Conservation (phyloP, 2,888 invertebrate species). For the Crematogaster levior region DNA sequence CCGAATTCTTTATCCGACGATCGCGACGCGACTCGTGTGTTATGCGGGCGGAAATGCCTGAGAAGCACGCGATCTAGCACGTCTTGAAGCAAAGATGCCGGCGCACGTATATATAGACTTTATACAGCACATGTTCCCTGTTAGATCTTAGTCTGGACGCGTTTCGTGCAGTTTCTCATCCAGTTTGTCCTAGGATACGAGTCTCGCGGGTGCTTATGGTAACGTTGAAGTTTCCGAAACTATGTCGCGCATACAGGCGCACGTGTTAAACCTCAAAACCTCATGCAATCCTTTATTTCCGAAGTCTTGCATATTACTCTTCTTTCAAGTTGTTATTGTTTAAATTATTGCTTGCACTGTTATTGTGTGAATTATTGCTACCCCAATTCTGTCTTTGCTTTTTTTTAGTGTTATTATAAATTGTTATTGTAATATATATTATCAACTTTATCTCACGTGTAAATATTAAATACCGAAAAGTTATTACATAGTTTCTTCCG, state of each 20-base stretch:
- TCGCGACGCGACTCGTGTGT: slow-evolving; percentile 17
- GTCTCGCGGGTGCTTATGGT: slow-evolving; percentile 48
- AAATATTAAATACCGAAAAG: not conserved
- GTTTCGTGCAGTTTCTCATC: slow-evolving; percentile 58
- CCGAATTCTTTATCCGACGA: slow-evolving; percentile 29
- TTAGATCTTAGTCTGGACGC: slow-evolving; percentile 54
- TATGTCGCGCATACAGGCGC: slow-evolving; percentile 54
- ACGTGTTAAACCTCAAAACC: slow-evolving; percentile 41
- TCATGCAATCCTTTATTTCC: slow-evolving; percentile 48
- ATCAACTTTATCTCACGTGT: not conserved
- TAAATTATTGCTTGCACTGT: not conserved
- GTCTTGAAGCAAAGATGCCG: slow-evolving; percentile 32
- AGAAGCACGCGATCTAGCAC: slow-evolving; percentile 38
- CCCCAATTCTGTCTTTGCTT: not conserved
- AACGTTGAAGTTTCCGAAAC: slow-evolving; percentile 43
- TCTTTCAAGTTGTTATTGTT: not conserved
- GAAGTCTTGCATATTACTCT: not conserved
- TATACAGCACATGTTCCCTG: slow-evolving; percentile 43
- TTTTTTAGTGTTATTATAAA: not conserved
- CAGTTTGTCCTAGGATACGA: slow-evolving; percentile 52
- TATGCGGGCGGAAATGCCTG: slow-evolving; percentile 31
- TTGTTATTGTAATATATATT: not conserved
- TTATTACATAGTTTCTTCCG: slow-evolving; percentile 23
- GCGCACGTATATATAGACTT: not conserved
- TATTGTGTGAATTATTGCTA: not conserved